A percentile compares a stretch with the other conserved stretches of the same genome.
Evolutionary conservation across 2,113 vertebrate genomes (phyloP).

Genomic region (Cygnus atratus): DNA sequence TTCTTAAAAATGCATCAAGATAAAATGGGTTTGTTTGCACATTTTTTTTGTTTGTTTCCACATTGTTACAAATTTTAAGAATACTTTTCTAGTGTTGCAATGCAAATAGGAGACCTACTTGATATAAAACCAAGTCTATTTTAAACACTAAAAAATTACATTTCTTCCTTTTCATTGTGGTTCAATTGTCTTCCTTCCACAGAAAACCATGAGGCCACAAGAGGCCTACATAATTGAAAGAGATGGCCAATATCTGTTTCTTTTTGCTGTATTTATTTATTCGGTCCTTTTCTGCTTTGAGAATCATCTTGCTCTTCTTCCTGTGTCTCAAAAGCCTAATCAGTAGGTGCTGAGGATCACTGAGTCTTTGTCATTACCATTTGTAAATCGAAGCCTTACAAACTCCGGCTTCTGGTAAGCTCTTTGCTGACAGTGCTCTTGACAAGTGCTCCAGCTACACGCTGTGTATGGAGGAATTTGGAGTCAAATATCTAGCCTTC

Average conservation of each 20-base stretch:
- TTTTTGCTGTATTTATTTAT: neutral
- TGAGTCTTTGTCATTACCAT: neutral
- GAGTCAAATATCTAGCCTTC: neutral
- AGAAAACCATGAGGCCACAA: slow-evolving; percentile 2
- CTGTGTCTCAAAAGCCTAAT: neutral
- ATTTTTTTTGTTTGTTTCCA: slow-evolving; percentile 12
- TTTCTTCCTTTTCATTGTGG: neutral
- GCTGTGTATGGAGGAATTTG: neutral
- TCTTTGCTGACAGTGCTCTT: neutral
- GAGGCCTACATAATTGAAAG: neutral
- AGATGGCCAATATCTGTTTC: neutral
- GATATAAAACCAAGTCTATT: neutral
- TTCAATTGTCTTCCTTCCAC: neutral
- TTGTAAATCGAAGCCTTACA: neutral
- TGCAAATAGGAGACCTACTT: neutral
- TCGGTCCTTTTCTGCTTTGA: slow-evolving; percentile 20
- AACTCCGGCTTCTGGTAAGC: neutral
- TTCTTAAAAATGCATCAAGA: neutral
- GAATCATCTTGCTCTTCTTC: slow-evolving; percentile 14
- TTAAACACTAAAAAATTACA: neutral
- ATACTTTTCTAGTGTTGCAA: neutral
- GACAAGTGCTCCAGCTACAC: neutral
- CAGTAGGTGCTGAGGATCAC: neutral
- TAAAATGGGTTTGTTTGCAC: neutral
- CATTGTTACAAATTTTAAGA: neutral